Base-by-base conservation (phyloP, 2,888 invertebrate genomes). In the Adineta ricciae region DNA sequence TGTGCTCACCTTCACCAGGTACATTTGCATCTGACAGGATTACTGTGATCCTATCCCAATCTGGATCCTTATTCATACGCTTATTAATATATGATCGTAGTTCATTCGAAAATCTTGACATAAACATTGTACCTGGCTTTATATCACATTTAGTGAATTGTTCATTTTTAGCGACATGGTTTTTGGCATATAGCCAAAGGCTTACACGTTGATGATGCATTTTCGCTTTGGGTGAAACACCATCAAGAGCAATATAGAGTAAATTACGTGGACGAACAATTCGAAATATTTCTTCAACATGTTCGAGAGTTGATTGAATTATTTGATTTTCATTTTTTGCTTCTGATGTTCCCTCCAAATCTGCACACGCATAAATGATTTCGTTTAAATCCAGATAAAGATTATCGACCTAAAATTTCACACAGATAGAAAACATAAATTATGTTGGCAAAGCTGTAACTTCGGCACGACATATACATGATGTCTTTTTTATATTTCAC, bases 131-230 rank as follows among this genome's bases (percentile, higher is more conserved):
- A n/a, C 98, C 97, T 92, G 99, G 99, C 0, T 99, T 99, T 89
- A 99, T 99, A 89, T 99, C 99, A 91, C 99, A 99, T 85, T 96
- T 96, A 91, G 99, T 99, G 90, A 99, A 99, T 91, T 97, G 54
- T 4, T 24, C 27, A 2, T 38, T 24, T 50, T 96, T 97, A 90
- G 97, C 97, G 73, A 92, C 93, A 0, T 94, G 93, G 91, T 99
- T 98, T 90, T 99, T 98, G 0, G 97, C 95, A 0, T 98, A 96
- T 83, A 99, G 93, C 91, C 99, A 99, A 88, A 98, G 93, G 87
- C 99, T 93, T 0, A 97, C 97, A 85, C 99, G 92, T 90, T 99
- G 99, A 90, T 99, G 99, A 91, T 99, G 99, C 99, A 99, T 99
- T 92, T 99, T 99, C 0, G 99, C 99, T 89, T 98, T 92, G 0